Evolutionary conservation across 2,113 vertebrate species (phyloP), one percentile per base, ranked within the genome.

Genomic region (Poecilia latipinna): DNA sequence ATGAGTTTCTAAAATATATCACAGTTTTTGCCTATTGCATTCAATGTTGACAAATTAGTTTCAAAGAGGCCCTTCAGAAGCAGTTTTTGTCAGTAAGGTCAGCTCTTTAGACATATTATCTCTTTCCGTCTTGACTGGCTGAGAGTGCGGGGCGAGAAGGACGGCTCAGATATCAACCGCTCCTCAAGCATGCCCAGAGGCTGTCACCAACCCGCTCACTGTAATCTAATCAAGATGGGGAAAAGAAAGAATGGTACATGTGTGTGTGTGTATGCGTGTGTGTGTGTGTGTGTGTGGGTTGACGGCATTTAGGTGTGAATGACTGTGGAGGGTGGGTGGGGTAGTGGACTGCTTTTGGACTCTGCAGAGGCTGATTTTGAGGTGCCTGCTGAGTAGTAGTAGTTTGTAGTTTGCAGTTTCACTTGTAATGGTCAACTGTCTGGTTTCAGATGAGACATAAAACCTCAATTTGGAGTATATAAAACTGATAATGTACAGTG

Each of bases 201-300:
- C 93, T 93, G 93, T 94, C 93, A 93, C 90, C 93, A 91, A 86
- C 74, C 78, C 80, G 86, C 88, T 92, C 87, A 88, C 86, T 93
- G 92, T 94, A 93, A 95, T 94, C 93, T 93, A 91, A 93, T 94
- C 89, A 91, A 94, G 92, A 91, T 84, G 88, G 75, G 77, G 90
- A 70, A 37, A 74, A 78, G 82, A 89, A 79, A 86, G 73, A 82
- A 69, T 57, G 72, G 61, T 84, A 65, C 69, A 81, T 82, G 70
- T 86, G 82, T 82, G 70, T 86, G 75, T 85, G 65, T 71, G 80
- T 12, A 82, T 80, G 69, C 79, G 74, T 83, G 71, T 63, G 78
- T 67, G 64, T 0, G 8, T 35, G 33, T 35, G 82, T 83, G 65
- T 86, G 75, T 84, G 71, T 69, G 80, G 65, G 64, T 26, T 69